These are phyloP conservation scores for Campoplex capitator DNA, from an alignment of 2,888 invertebrate species.

Conservation along the genomic window DNA sequence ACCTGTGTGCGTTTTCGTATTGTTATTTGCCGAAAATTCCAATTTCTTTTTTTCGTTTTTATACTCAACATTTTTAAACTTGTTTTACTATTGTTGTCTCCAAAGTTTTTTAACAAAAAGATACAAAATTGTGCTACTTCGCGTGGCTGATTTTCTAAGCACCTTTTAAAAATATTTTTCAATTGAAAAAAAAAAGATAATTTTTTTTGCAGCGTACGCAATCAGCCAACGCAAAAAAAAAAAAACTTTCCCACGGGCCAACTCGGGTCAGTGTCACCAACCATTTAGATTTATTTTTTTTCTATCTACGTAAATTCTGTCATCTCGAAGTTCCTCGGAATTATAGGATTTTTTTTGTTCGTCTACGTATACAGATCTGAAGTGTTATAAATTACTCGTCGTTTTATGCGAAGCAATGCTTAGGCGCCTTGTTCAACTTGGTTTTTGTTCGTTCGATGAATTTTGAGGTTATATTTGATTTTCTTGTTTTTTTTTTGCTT, in stretches of 20 bases:
- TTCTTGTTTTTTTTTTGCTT: slow-evolving; percentile 9
- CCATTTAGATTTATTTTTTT: background rate
- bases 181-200: background rate
- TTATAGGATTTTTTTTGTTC: background rate
- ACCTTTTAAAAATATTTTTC: background rate
- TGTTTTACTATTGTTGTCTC: background rate
- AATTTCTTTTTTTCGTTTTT: background rate
- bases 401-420: no score
- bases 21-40: background rate
- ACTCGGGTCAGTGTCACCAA: background rate
- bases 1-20: slow-evolving; percentile 19
- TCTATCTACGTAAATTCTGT: background rate
- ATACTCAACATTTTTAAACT: background rate
- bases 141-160: slow-evolving; percentile 30
- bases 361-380: background rate
- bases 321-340: background rate
- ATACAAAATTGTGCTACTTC: slow-evolving; percentile 24
- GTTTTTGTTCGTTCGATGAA: background rate
- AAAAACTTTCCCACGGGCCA: background rate
- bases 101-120: no score
- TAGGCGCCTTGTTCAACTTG: background rate
- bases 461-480: slow-evolving; percentile 17
- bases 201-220: background rate
- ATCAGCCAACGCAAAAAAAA: background rate
- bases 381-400: background rate